Evolutionary conservation across 2,888 invertebrate species (phyloP), one percentile per base, ranked within the genome.

Genomic region (Eurytoma californica): DNA sequence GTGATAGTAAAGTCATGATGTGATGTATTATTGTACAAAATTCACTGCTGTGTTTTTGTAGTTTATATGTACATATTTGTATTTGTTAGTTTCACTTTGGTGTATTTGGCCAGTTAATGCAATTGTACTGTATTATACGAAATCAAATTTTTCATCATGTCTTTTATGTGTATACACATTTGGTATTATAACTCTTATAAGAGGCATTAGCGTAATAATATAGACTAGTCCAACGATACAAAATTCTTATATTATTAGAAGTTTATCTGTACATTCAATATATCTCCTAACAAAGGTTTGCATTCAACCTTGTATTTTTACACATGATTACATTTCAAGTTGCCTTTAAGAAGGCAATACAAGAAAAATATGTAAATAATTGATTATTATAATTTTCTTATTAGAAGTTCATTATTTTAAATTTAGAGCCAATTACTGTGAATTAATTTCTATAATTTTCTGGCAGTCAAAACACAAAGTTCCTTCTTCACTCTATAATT

Each of bases 181-280:
- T 72, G 70, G 65, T 77, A 73, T 77, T 18, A 69, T 58, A 65
- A 58, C 57, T 70, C 65, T 76, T 55, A 39, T 39, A 61, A 60
- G 39, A 73, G 20, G 18, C 63, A 72, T 75, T 58, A 80, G 49
- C 55, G 16, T 75, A 80, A 70, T 82, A 77, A 72, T 78, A 75
- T 30, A 70, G 80, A 82, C 83, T 82, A 80, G 82, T 78, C 72
- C 77, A 81, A 82, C 66, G 61, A 81, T 82, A 82, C 82, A 82
- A 82, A 83, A 80, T 74, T 78, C 80, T 74, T 78, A 80, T 65
- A 78, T 74, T 67, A 80, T 77, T 73, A 82, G 65, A 76, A 80
- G 57, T 66, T 76, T 72, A 72, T 81, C 77, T 82, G 79, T 82
- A 83, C 82, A 82, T 68, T 76, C 20, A 75, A 80, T 77, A 69